phyloP scores from a whole-genome alignment of 1,140 invertebrate species.

The Caenorhabditis remanei region DNA sequence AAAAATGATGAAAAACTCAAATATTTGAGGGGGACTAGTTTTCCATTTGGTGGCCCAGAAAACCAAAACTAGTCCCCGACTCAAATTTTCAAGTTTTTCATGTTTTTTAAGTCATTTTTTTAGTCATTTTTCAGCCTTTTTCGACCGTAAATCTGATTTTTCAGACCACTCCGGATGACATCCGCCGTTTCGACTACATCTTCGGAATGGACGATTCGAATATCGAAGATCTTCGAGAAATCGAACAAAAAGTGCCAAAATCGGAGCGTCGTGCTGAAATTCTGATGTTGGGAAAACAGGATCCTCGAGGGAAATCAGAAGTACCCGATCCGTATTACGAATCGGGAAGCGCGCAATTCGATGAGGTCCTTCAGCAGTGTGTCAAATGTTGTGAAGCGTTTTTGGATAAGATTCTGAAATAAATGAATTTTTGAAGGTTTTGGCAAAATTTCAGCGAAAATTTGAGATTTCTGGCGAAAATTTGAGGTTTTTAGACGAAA shows the following conservation, averaged over 20 bases:
- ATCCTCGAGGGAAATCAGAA: constrained; percentile 85
- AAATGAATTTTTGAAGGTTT: neutral
- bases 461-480: too few species aligned
- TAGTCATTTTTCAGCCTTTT: constrained; percentile 13
- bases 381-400: constrained; percentile 33
- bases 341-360: constrained; percentile 54
- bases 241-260: constrained; percentile 71
- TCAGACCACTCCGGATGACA: constrained; percentile 84
- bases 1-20: too few species aligned
- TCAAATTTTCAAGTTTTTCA: too few species aligned
- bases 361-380: constrained; percentile 55
- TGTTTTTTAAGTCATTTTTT: too few species aligned
- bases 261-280: constrained; percentile 84
- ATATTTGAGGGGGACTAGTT: too few species aligned
- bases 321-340: constrained; percentile 91
- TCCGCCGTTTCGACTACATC: constrained; percentile 86
- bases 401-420: constrained; percentile 18
- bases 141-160: constrained; percentile 52
- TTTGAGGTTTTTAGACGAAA: too few species aligned
- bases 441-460: too few species aligned
- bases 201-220: constrained; percentile 92
- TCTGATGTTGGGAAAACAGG: constrained; percentile 86
- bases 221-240: constrained; percentile 82
- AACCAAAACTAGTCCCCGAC: too few species aligned
- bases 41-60: too few species aligned